Evolutionary conservation across 2,113 vertebrate species (phyloP).

Genomic region (Felis catus): DNA sequence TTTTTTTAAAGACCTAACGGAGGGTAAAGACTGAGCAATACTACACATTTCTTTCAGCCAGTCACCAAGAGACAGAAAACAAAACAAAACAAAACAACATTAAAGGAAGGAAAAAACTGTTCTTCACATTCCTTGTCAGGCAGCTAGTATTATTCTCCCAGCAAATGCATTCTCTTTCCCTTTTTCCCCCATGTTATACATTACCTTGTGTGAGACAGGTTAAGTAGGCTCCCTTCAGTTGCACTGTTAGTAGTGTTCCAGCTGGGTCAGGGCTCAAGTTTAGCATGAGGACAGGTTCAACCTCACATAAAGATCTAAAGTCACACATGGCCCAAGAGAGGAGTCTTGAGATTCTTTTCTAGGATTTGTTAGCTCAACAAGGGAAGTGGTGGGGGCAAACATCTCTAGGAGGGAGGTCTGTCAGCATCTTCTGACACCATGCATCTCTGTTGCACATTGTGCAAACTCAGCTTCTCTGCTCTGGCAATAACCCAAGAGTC

Average conservation of each 20-base stretch:
- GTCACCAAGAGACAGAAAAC: not conserved
- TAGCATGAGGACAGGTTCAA: not conserved
- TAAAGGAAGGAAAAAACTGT: not conserved
- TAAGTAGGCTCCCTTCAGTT: no score
- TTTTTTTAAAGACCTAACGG: not conserved
- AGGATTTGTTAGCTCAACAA: not conserved
- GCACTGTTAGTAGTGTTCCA: not conserved
- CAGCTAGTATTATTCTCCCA: not conserved
- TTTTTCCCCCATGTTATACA: not conserved
- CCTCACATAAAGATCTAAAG: not conserved
- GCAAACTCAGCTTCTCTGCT: not conserved
- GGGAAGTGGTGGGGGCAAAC: not conserved
- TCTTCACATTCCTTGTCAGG: not conserved
- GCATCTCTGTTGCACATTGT: rapidly evolving
- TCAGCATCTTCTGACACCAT: not conserved
- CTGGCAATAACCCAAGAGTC: not conserved
- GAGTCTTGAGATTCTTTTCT: not conserved
- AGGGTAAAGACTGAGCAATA: not conserved
- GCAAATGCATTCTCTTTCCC: not conserved
- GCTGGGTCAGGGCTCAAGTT: not conserved
- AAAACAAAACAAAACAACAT: not conserved
- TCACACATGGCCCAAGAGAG: not conserved
- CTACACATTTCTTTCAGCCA: not conserved
- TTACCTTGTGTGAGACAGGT: not conserved
- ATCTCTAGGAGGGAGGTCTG: not conserved